Percentiles rank a stretch among this genome's conserved stretches.
phyloP scores from a whole-genome alignment of 1,140 invertebrate genomes.

The Cataglyphis hispanica region DNA sequence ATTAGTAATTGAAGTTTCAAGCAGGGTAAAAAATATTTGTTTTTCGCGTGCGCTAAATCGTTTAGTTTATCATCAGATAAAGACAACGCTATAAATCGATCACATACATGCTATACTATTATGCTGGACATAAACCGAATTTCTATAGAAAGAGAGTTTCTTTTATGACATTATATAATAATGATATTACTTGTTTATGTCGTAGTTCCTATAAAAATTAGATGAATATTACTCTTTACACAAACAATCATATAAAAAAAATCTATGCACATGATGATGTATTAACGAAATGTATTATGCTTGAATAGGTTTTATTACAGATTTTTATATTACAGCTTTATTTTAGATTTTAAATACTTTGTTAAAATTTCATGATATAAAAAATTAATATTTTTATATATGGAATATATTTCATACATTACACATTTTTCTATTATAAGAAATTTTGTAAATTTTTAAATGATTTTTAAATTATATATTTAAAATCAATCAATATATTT shows the following conservation, averaged over 20 bases:
- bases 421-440: slow-evolving; percentile 9
- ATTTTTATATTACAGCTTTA: slow-evolving; percentile 22
- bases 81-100: slow-evolving; percentile 34
- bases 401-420: slow-evolving; percentile 26
- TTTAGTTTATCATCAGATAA: slow-evolving; percentile 14
- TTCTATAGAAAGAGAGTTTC: slow-evolving; percentile 50
- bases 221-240: slow-evolving; percentile 51
- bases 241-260: slow-evolving; percentile 32
- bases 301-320: background rate
- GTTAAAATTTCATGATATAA: slow-evolving; percentile 18
- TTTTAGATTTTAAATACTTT: slow-evolving; percentile 37
- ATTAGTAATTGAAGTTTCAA: slow-evolving; percentile 31
- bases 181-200: slow-evolving; percentile 69
- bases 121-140: background rate
- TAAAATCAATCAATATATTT: too few species aligned
- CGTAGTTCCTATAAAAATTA: slow-evolving; percentile 70
- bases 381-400: slow-evolving; percentile 26
- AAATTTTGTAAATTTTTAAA: background rate
- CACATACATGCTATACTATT: slow-evolving; percentile 19
- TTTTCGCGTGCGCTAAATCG: background rate
- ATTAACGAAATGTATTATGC: slow-evolving; percentile 6
- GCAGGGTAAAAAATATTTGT: slow-evolving; percentile 58
- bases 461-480: slow-evolving; percentile 15
- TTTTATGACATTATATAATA: slow-evolving; percentile 59
- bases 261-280: slow-evolving; percentile 23